Evolutionary conservation across 2,113 vertebrate species (phyloP).

Genomic region (Oreochromis tanganicae): DNA sequence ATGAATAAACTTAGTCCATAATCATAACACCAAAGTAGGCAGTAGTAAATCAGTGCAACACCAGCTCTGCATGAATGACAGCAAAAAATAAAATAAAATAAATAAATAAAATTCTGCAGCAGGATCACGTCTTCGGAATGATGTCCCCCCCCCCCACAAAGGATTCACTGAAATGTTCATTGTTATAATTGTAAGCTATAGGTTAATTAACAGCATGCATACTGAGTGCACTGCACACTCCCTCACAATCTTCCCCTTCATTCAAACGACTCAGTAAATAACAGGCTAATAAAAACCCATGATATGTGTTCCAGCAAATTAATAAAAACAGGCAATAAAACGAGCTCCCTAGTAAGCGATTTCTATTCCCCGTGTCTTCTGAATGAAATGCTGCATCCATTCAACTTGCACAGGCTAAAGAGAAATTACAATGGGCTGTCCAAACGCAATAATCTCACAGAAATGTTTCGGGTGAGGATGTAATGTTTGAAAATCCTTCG

Average conservation of each 20-base stretch:
- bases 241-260: not conserved
- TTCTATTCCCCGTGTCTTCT: constrained; percentile 7
- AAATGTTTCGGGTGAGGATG: not conserved
- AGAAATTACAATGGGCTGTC: not conserved
- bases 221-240: not conserved
- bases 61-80: not conserved
- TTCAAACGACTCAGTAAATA: not conserved
- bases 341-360: not conserved
- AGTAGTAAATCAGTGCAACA: constrained; percentile 36
- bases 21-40: constrained; percentile 13
- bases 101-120: constrained; percentile 6
- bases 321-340: constrained; percentile 16
- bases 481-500: not conserved
- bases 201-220: constrained; percentile 16
- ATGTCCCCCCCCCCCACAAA: constrained; percentile 19
- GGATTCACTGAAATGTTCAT: constrained; percentile 25
- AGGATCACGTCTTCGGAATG: not conserved
- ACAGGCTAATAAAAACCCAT: not conserved
- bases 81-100: not conserved
- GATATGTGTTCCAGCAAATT: constrained; percentile 9
- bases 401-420: constrained; percentile 30
- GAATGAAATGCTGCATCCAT: constrained; percentile 60
- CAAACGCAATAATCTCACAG: not conserved
- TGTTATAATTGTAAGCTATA: constrained; percentile 24
- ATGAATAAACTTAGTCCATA: constrained; percentile 19